Base-by-base conservation (phyloP, 2,113 vertebrate genomes). In the Pao palembangensis region DNA sequence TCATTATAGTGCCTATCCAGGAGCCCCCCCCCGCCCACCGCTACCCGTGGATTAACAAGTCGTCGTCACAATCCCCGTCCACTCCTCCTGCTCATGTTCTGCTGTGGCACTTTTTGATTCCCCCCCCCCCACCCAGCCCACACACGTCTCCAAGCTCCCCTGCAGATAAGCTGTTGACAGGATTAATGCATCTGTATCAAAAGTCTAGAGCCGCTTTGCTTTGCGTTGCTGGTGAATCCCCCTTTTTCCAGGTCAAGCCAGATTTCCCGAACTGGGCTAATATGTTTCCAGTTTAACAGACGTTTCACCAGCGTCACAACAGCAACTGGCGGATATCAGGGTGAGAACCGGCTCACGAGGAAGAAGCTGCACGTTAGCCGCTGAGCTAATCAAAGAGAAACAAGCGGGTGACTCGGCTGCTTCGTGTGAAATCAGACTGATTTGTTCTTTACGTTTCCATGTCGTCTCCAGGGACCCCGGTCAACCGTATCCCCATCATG, bases 401-500 rank as follows among this genome's bases (percentile, higher is more conserved):
- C 21, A 23, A 3, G 21, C 21, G 21, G 21, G 3, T 23, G 21
- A 3, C 21, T 23, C n/a, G n/a, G n/a, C 21, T 23, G 21, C 21
- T 61, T 55, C 4, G 21, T 11, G 13, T 44, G 13, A 44, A 15
- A 4, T 7, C 2, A 4, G 57, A 42, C 50, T 76, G 41, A 74
- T 61, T 59, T 47, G 23, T 28, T 47, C 56, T 25, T 6, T 57
- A 25, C 3, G 4, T 46, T 63, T 51, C n/a, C 31, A 44, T 70
- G 8, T 64, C 51, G 17, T 66, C 23, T 6, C 0, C 74, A 98
- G 96, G 96, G 67, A 98, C 96, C 10, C 96, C 95, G 4, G 98
- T 99, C 87, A 98, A 96, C 80, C 90, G 96, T 25, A 99, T 99
- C 67, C 96, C 96, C 75, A 98, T 99, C 88, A 99, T 99, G 96